phyloP scores from a whole-genome alignment of 1,140 invertebrate genomes.

The Mylabris phalerata region DNA sequence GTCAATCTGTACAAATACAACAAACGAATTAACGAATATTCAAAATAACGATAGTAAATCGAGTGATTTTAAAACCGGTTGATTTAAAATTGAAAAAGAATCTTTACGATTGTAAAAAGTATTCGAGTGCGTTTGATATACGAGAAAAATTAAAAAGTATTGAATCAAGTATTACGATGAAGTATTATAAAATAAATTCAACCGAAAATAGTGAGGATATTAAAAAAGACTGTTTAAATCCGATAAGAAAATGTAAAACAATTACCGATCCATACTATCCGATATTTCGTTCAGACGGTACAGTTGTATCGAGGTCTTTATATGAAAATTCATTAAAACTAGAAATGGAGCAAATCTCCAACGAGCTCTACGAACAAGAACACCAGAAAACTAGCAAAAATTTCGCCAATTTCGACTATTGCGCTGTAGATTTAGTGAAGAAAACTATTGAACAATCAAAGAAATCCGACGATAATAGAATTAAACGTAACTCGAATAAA shows the following conservation, averaged over 20 bases:
- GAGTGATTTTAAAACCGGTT: neutral
- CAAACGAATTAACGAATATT: conserved; percentile 38
- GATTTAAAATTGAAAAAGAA: conserved; percentile 8
- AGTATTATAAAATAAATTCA: conserved; percentile 10
- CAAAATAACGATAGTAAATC: conserved; percentile 2
- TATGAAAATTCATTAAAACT: conserved; percentile 62
- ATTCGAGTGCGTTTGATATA: conserved; percentile 31
- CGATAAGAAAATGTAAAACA: conserved; percentile 48
- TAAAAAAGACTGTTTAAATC: neutral
- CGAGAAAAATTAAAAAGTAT: conserved; percentile 11
- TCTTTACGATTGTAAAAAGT: conserved; percentile 26
- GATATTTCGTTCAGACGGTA: conserved; percentile 63
- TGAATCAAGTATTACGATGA: conserved; percentile 11
- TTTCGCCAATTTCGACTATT: conserved; percentile 6
- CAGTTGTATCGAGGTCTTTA: conserved; percentile 61
- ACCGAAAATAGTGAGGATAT: neutral
- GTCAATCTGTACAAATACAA: conserved; percentile 57
- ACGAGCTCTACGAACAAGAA: conserved; percentile 28
- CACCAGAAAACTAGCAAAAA: conserved; percentile 33
- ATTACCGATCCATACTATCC: conserved; percentile 72
- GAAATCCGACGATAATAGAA: no score
- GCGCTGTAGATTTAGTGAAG: neutral
- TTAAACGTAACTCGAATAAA: conserved; percentile 26
- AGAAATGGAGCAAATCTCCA: conserved; percentile 45
- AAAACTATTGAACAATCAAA: no score